Evolutionary conservation across 2,888 invertebrate species (phyloP), one percentile per base, ranked within the genome.

Genomic region (Gordius sp.): DNA sequence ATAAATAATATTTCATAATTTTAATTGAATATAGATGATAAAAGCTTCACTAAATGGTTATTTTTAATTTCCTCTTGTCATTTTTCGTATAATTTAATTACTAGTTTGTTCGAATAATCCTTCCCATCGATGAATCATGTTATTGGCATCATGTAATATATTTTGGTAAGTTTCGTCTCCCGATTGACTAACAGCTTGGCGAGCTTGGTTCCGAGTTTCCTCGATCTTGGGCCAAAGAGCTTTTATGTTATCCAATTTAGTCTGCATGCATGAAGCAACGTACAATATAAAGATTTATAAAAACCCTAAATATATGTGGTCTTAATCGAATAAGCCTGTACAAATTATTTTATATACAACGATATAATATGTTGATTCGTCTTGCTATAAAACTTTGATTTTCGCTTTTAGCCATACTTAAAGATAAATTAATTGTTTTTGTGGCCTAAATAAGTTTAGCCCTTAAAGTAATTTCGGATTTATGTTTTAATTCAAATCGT

Each of bases 71-170:
- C 39, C n/a, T 33, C 39, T 33, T 33, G 39, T n/a, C 8, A 33
- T 13, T 13, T 33, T 13, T 33, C 8, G 8, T 33, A n/a, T 13
- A 8, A 47, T 47, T n/a, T n/a, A 47, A 20, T n/a, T 47, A 47
- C 47, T 47, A n/a, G 47, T 47, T 47, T 47, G 47, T 20, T 47
- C 47, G 23, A 47, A 47, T 23, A 47, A 47, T 13, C 47, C 47
- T 23, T 47, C 47, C 47, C 47, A 47, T 47, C 47, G 13, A 47
- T 47, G 47, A 4, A 47, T 47, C 13, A 47, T 4, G 47, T 47
- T 47, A 4, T 20, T 20, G 16, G 16, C 4, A 20, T 47, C 47
- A 4, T 47, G 8, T 23, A 20, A 20, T 47, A 47, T 47, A n/a
- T 8, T 4, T n/a, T n/a, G 4, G 8, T 13, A 13, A 47, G 47